Evolutionary conservation across 2,888 invertebrate species (phyloP).

Genomic region (Acronicta aceris): DNA sequence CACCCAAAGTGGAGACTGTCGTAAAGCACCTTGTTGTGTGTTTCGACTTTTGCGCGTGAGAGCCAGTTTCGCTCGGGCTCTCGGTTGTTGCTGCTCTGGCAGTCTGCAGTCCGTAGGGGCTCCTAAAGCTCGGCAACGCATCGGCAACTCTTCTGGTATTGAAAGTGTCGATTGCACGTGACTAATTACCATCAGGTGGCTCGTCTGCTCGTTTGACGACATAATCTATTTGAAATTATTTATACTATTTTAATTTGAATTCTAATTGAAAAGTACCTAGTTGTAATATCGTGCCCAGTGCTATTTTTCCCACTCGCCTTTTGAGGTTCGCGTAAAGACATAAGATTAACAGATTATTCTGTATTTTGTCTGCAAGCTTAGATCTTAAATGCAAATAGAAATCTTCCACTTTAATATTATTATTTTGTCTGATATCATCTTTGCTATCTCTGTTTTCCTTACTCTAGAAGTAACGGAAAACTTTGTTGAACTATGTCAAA

Average conservation of each 20-base stretch:
- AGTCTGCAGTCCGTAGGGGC: too few relatives aligned
- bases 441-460: slow-evolving; percentile 27
- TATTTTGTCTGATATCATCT: slow-evolving; percentile 26
- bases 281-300: slow-evolving; percentile 22
- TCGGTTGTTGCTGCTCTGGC: too few relatives aligned
- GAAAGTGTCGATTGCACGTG: too few relatives aligned
- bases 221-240: too few relatives aligned
- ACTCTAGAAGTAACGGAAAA: slow-evolving; percentile 20
- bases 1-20: too few relatives aligned
- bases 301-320: slow-evolving; percentile 41
- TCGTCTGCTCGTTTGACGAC: too few relatives aligned
- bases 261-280: slow-evolving; percentile 7
- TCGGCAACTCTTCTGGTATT: too few relatives aligned
- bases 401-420: slow-evolving; percentile 33
- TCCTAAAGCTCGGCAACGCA: too few relatives aligned
- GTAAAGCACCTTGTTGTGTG: too few relatives aligned
- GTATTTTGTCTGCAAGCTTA: slow-evolving; percentile 25
- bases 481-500: slow-evolving; percentile 25
- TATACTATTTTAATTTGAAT: slow-evolving; percentile 30
- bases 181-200: too few relatives aligned
- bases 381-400: slow-evolving; percentile 33
- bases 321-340: slow-evolving; percentile 28
- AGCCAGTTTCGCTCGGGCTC: too few relatives aligned
- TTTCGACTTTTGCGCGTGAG: too few relatives aligned
- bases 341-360: slow-evolving; percentile 32